These are phyloP conservation scores for Ondatra zibethicus DNA, from an alignment of 2,113 vertebrate genomes.

Conservation along the genomic window DNA sequence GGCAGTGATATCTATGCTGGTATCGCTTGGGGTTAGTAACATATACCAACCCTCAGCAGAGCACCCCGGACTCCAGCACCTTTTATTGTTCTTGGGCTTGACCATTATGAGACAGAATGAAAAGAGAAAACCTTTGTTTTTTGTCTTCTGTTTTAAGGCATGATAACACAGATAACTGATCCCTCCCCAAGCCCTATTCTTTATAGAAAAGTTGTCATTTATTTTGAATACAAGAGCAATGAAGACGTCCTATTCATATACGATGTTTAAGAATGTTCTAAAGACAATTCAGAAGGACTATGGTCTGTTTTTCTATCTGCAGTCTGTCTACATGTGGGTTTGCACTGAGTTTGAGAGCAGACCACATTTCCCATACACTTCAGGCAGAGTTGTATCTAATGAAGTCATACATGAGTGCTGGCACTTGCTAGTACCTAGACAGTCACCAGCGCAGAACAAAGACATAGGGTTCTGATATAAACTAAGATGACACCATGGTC, in stretches of 20 bases:
- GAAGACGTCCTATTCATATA: not conserved
- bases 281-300: not conserved
- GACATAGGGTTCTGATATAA: not conserved
- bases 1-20: not conserved
- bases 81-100: not conserved
- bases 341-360: not conserved
- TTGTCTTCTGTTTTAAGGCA: not conserved
- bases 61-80: not conserved
- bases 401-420: not conserved
- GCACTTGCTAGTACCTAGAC: not conserved
- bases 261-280: not conserved
- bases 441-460: not conserved
- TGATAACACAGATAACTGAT: too few species aligned
- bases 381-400: not conserved
- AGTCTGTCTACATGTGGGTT: constrained; percentile 3
- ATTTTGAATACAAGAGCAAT: constrained; percentile 6
- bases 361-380: not conserved
- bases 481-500: not conserved
- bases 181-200: not conserved
- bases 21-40: not conserved
- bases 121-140: not conserved
- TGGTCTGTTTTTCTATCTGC: not conserved
- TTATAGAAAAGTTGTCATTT: not conserved
- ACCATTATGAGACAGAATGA: not conserved
- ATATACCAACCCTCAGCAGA: not conserved